A percentile compares a stretch with the other conserved stretches of the same genome.
phyloP scores from a whole-genome alignment of 1,140 invertebrate species.

The Penaeus japonicus region DNA sequence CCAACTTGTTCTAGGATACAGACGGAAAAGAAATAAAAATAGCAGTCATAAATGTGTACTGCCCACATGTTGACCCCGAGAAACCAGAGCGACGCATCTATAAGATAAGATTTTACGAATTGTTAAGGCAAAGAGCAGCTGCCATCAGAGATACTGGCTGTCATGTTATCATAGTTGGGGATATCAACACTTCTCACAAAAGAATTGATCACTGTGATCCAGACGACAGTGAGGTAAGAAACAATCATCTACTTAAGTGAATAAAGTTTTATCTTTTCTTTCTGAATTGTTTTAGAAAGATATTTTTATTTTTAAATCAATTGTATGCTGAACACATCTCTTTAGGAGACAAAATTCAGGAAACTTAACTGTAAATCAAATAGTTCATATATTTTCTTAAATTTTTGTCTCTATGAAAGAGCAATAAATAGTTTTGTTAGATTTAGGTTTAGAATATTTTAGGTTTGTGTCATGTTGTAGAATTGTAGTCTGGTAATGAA shows the following conservation, averaged over 20 bases:
- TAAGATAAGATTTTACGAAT: slow-evolving; percentile 68
- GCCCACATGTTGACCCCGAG: slow-evolving; percentile 67
- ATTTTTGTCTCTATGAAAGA: too few species aligned
- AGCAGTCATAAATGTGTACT: slow-evolving; percentile 70
- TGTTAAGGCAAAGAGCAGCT: slow-evolving; percentile 66
- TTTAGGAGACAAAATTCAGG: too few species aligned
- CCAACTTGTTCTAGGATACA: background rate
- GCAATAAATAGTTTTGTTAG: too few species aligned
- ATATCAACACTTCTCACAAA: slow-evolving; percentile 68
- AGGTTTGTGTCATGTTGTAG: too few species aligned
- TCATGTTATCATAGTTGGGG: slow-evolving; percentile 69
- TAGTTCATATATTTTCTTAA: too few species aligned
- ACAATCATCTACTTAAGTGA: background rate
- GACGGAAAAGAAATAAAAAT: slow-evolving; percentile 57
- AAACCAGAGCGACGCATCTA: slow-evolving; percentile 65
- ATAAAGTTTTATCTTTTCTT: background rate
- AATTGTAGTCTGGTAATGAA: too few species aligned
- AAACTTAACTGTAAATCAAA: too few species aligned
- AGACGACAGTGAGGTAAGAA: slow-evolving; percentile 63
- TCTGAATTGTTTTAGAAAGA: background rate
- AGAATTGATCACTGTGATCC: slow-evolving; percentile 68
- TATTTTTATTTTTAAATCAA: background rate
- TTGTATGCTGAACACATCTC: too few species aligned
- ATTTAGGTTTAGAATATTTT: too few species aligned
- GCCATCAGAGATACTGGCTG: slow-evolving; percentile 65